Conservation (phyloP, 2,113 vertebrate genomes). For the Python bivittatus region DNA sequence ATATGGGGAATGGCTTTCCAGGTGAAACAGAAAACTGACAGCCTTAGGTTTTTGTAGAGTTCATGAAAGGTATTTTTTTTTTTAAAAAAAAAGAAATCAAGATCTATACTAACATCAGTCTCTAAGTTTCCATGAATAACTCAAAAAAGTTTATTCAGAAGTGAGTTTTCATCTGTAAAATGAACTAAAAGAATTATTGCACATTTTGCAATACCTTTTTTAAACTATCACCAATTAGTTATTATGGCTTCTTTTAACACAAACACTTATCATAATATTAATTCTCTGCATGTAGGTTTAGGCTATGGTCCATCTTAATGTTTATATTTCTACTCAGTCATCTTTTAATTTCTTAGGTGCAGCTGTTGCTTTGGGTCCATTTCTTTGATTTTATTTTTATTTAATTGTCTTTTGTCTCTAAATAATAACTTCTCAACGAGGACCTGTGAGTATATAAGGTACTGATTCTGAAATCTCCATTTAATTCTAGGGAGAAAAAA, state of each 20-base stretch:
- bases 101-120: neutral
- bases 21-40: slow-evolving; percentile 5
- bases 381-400: neutral
- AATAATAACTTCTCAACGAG: neutral
- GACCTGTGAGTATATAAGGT: neutral
- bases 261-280: neutral
- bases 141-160: neutral
- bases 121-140: neutral
- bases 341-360: neutral
- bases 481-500: neutral
- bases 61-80: neutral
- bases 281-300: neutral
- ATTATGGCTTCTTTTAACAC: neutral
- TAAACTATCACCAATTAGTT: neutral
- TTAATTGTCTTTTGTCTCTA: neutral
- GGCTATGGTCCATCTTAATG: neutral
- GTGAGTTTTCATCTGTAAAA: neutral
- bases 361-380: neutral
- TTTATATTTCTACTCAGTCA: neutral
- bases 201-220: neutral
- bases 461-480: neutral
- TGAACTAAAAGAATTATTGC: neutral
- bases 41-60: neutral
- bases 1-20: neutral
- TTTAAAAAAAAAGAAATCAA: neutral